Percentiles rank a stretch among this genome's conserved stretches.
Evolutionary conservation across 2,113 vertebrate species (phyloP).

Genomic region (Lonchura striata): DNA sequence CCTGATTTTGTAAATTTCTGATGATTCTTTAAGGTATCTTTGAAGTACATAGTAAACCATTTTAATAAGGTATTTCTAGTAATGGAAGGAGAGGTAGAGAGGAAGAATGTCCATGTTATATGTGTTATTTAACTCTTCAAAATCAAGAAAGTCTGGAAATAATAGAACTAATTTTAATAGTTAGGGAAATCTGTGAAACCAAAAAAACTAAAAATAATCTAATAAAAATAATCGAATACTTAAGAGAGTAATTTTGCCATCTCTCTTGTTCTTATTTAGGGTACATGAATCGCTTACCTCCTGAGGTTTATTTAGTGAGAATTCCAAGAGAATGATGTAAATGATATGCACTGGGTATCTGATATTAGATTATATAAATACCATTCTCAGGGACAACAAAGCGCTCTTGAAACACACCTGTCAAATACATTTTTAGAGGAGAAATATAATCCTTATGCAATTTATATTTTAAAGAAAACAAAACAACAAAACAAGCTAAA

Average conservation of each 20-base stretch:
- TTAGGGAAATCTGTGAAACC: not conserved
- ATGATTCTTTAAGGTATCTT: not conserved
- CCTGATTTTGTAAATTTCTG: not conserved
- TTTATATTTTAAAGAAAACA: accelerated
- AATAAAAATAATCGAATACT: not conserved
- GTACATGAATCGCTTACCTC: not conserved
- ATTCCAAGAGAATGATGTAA: not conserved
- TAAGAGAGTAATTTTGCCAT: not conserved
- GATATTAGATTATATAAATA: not conserved
- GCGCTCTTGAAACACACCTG: not conserved
- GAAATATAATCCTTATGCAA: not conserved
- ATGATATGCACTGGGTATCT: not conserved
- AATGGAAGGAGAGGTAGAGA: not conserved
- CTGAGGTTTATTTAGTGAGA: not conserved
- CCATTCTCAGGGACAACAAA: not conserved
- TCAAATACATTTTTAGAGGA: not conserved
- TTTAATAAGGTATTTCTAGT: not conserved
- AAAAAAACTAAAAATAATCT: not conserved
- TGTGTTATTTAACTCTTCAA: not conserved
- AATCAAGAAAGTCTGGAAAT: not conserved
- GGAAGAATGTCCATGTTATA: not conserved
- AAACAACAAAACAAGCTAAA: not conserved
- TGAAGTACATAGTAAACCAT: not conserved
- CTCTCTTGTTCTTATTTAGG: not conserved
- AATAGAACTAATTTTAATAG: not conserved